These are phyloP conservation scores for Falco rusticolus DNA, from an alignment of 2,797 vertebrate species.

Conservation along the genomic window DNA sequence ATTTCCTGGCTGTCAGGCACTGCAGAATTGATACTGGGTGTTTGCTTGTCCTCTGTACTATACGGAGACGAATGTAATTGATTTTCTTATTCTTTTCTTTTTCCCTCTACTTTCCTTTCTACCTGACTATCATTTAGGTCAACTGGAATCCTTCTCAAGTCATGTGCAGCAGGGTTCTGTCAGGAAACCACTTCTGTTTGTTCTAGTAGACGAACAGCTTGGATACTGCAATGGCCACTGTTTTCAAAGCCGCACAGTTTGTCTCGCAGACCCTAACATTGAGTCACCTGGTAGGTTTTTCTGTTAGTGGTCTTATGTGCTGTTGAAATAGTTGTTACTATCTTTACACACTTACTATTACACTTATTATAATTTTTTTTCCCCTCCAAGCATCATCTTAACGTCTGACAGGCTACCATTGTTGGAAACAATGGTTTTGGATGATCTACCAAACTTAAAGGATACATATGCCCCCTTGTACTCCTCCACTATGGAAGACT, in stretches of 20 bases:
- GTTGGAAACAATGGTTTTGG: conserved; percentile 78
- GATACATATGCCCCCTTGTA: conserved; percentile 76
- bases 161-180: neutral
- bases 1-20: neutral
- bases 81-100: neutral
- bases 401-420: conserved; percentile 55
- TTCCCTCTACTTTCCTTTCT: neutral
- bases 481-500: conserved; percentile 78
- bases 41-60: neutral
- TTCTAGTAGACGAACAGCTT: neutral
- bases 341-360: neutral
- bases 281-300: conserved; percentile 30
- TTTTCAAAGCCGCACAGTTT: neutral
- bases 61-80: neutral
- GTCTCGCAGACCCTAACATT: neutral
- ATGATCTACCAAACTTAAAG: conserved; percentile 68
- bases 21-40: neutral
- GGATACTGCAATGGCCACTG: conserved; percentile 29
- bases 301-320: neutral
- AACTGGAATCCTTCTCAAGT: conserved; percentile 17
- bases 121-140: neutral
- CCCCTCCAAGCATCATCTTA: conserved; percentile 65
- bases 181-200: neutral
- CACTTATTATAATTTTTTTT: neutral
- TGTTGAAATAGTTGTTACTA: neutral